Evolutionary conservation across 2,797 vertebrate species (phyloP).

Genomic region (Sebastes cheni): DNA sequence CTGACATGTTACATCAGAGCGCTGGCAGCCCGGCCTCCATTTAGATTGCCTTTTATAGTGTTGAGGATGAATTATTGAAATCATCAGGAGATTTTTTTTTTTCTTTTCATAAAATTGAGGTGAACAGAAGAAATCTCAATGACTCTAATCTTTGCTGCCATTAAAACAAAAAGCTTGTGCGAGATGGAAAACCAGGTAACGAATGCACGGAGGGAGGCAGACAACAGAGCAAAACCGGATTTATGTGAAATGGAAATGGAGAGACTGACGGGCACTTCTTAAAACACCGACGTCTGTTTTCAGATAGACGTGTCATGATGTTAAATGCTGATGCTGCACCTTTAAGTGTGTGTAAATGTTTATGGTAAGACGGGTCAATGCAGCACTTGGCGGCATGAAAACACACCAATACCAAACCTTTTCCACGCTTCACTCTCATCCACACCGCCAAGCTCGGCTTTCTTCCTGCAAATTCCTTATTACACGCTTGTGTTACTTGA

Average conservation of each 20-base stretch:
- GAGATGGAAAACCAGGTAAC: conserved; percentile 56
- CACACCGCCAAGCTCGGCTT: neutral
- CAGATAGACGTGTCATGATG: conserved; percentile 8
- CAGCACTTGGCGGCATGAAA: conserved; percentile 12
- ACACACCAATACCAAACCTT: conserved; percentile 17
- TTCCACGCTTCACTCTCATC: conserved; percentile 12
- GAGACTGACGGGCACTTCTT: conserved; percentile 16
- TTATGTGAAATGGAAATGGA: conserved; percentile 72
- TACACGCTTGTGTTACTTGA: neutral
- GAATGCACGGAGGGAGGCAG: conserved; percentile 38
- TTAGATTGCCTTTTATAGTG: conserved; percentile 70
- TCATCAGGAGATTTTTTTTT: conserved; percentile 35
- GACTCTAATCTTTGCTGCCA: conserved; percentile 38
- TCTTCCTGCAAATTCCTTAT: conserved; percentile 18
- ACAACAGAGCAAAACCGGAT: conserved; percentile 35
- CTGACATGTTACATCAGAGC: conserved; percentile 53
- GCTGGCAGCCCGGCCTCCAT: conserved; percentile 34
- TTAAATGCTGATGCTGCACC: conserved; percentile 6
- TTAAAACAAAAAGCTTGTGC: conserved; percentile 54
- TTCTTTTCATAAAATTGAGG: conserved; percentile 48
- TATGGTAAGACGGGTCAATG: neutral
- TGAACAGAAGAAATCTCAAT: conserved; percentile 45
- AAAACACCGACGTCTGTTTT: conserved; percentile 32
- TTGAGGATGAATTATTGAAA: conserved; percentile 68
- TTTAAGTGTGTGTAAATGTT: conserved; percentile 23